Conservation (phyloP, 2,888 invertebrate species). For the Xestia ashworthii region DNA sequence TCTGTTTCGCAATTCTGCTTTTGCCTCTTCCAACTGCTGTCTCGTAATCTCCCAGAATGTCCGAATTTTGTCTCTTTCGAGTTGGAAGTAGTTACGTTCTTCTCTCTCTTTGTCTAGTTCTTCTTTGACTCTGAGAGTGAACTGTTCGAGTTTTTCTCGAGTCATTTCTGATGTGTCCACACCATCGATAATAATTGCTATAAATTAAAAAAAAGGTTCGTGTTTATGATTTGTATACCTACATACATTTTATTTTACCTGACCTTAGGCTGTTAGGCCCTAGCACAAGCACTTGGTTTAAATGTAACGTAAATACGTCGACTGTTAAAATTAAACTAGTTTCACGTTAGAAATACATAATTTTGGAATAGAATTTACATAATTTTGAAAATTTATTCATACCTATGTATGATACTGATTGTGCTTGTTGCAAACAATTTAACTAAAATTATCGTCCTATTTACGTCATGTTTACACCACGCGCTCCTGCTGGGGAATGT, state of each 20-base stretch:
- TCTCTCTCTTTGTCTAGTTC: conserved; percentile 98
- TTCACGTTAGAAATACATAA: neutral
- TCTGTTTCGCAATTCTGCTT: conserved; percentile 92
- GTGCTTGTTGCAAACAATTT: too few relatives aligned
- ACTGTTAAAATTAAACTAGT: neutral
- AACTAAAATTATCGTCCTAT: too few relatives aligned
- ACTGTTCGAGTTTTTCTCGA: conserved; percentile 97
- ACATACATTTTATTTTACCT: neutral
- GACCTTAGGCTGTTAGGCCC: neutral
- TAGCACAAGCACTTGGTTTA: neutral
- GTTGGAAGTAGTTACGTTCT: conserved; percentile 98
- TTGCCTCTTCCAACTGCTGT: conserved; percentile 96
- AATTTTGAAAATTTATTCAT: too few relatives aligned
- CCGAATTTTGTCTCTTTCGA: conserved; percentile 98
- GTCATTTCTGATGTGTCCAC: conserved; percentile 98
- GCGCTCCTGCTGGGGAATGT: too few relatives aligned
- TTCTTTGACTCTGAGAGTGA: conserved; percentile 95
- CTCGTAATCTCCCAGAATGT: conserved; percentile 99
- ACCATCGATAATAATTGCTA: conserved; percentile 95
- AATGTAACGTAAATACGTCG: neutral
- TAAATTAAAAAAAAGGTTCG: conserved; percentile 49
- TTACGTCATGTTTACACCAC: too few relatives aligned
- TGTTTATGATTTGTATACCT: too few relatives aligned
- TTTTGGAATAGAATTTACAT: neutral
- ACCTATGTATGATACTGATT: too few relatives aligned